Conservation (phyloP, 2,888 invertebrate species). For the Ornithoptera priamus region DNA sequence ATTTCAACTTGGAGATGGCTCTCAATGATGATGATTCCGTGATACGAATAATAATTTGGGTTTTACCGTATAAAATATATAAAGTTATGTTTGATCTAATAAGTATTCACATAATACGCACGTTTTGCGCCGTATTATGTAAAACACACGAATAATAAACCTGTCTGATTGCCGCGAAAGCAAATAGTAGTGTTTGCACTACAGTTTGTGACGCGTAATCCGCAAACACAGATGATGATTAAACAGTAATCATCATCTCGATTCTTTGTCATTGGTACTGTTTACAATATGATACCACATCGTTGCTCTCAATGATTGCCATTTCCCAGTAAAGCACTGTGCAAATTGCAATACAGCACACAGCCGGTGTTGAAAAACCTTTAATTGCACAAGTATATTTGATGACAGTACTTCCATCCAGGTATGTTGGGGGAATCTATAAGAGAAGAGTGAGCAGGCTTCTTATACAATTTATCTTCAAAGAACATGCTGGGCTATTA, state of each 20-base stretch:
- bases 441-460: too few species aligned
- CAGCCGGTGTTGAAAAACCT: constrained; percentile 5
- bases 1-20: too few species aligned
- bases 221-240: constrained; percentile 22
- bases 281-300: constrained; percentile 25
- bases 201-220: constrained; percentile 23
- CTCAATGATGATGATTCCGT: too few species aligned
- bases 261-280: constrained; percentile 26
- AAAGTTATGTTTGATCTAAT: constrained; percentile 30
- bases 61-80: constrained; percentile 34
- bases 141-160: constrained; percentile 33
- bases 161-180: constrained; percentile 30
- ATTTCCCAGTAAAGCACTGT: constrained; percentile 22
- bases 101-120: constrained; percentile 34
- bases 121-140: constrained; percentile 31
- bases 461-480: too few species aligned
- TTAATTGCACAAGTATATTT: constrained; percentile 16
- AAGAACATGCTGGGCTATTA: too few species aligned
- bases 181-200: constrained; percentile 19
- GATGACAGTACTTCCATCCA: too few species aligned
- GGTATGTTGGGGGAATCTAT: too few species aligned
- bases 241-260: constrained; percentile 16
- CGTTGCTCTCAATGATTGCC: constrained; percentile 20
- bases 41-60: constrained; percentile 31
- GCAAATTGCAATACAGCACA: constrained; percentile 14